Conservation (phyloP, 2,113 vertebrate species). For the Isichthys henryi region DNA sequence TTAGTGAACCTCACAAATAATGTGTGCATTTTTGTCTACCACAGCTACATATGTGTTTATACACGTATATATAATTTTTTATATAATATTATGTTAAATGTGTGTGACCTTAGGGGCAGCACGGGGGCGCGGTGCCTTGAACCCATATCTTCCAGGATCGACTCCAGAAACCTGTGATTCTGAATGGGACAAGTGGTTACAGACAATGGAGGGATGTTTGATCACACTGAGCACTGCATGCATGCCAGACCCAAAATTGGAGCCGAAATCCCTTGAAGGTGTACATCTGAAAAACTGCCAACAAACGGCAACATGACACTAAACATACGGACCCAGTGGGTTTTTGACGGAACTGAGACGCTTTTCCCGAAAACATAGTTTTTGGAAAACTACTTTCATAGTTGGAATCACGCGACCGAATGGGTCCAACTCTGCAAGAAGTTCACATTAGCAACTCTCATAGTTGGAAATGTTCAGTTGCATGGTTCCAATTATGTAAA, state of each 20-base stretch:
- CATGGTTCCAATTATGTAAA: neutral
- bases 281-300: neutral
- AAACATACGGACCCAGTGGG: neutral
- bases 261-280: neutral
- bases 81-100: neutral
- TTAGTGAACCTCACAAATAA: neutral
- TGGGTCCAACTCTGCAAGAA: neutral
- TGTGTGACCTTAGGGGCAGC: neutral
- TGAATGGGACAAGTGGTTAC: no score
- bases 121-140: no score
- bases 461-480: neutral
- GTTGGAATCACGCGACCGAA: neutral
- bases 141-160: no score
- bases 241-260: neutral
- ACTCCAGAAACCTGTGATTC: no score
- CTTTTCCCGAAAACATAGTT: neutral
- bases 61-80: neutral
- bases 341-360: neutral
- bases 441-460: neutral
- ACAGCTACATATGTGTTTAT: neutral
- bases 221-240: slow-evolving; percentile 38
- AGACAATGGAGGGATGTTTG: no score
- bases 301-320: neutral
- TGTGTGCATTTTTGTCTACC: slow-evolving; percentile 12
- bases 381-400: neutral